Conservation (phyloP, 2,888 invertebrate genomes). For the Mythimna ferrago region DNA sequence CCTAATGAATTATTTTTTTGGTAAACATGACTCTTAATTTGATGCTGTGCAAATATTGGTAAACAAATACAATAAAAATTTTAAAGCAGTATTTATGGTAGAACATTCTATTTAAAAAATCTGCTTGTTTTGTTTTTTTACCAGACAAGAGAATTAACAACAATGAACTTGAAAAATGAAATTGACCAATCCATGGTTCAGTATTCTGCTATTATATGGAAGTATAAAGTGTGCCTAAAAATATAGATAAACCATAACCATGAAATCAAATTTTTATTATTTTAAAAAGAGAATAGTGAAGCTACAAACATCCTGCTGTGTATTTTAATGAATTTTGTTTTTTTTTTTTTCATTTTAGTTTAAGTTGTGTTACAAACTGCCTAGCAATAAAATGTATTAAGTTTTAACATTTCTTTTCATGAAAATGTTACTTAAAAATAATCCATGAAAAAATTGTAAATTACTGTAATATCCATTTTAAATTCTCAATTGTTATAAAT, state of each 20-base stretch:
- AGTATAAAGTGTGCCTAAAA: conserved; percentile 12
- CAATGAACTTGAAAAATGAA: background rate
- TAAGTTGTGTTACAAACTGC: conserved; percentile 56
- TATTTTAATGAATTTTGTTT: conserved; percentile 49
- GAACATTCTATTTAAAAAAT: background rate
- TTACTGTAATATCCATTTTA: conserved; percentile 15
- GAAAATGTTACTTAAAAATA: conserved; percentile 18
- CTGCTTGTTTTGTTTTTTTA: background rate
- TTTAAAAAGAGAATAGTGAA: conserved; percentile 17
- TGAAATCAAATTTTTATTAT: conserved; percentile 7
- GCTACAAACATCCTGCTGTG: conserved; percentile 48
- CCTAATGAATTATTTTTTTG: background rate
- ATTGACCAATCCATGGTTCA: conserved; percentile 1
- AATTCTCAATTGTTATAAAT: conserved; percentile 32
- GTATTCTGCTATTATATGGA: background rate
- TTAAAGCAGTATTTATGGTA: background rate
- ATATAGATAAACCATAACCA: conserved; percentile 3
- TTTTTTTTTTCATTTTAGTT: conserved; percentile 48
- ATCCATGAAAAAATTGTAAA: conserved; percentile 28
- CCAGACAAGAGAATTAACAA: background rate
- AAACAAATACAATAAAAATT: conserved; percentile 5
- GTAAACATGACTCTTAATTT: background rate
- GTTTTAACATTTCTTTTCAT: conserved; percentile 50
- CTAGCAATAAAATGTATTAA: conserved; percentile 62
- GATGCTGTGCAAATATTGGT: background rate